Conservation (phyloP, 1,140 invertebrate genomes). For the Lerema accius region DNA sequence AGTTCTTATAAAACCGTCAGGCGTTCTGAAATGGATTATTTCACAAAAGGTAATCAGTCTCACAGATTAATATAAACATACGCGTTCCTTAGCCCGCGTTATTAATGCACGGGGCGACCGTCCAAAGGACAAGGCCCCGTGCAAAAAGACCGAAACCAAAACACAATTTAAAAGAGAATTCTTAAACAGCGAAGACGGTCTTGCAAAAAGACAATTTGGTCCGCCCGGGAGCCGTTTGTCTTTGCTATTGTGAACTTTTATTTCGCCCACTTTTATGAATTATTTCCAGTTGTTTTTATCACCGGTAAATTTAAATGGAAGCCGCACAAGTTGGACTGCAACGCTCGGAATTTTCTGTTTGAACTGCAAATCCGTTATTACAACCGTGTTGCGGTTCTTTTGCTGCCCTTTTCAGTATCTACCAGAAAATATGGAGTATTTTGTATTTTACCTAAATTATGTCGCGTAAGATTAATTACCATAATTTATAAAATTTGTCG, state of each 20-base stretch:
- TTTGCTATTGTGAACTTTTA: conserved; percentile 79
- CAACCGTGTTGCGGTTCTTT: conserved; percentile 20
- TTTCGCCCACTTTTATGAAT: conserved; percentile 76
- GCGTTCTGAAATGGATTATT: not conserved
- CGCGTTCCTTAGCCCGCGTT: conserved; percentile 55
- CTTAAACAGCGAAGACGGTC: conserved; percentile 76
- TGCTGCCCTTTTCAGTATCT: conserved; percentile 17
- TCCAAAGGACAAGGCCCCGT: conserved; percentile 62
- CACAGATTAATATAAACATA: conserved; percentile 44
- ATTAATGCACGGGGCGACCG: conserved; percentile 66
- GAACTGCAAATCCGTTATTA: conserved; percentile 40
- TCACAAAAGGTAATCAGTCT: conserved; percentile 14
- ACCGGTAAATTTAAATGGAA: conserved; percentile 65
- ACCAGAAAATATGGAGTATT: conserved; percentile 25
- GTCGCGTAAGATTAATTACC: too few species aligned
- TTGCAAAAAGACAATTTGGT: conserved; percentile 75
- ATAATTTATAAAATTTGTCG: too few species aligned
- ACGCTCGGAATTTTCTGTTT: conserved; percentile 46
- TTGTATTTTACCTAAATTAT: not conserved
- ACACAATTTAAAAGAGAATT: conserved; percentile 80
- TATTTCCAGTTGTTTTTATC: conserved; percentile 79
- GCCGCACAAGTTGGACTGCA: conserved; percentile 45
- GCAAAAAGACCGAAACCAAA: conserved; percentile 73
- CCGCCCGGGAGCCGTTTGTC: conserved; percentile 69
- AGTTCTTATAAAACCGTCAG: too few species aligned